A percentile compares a stretch with the other conserved stretches of the same genome.
phyloP scores from a whole-genome alignment of 2,888 invertebrate genomes.

The Spatulosminthurus flaviceps region DNA sequence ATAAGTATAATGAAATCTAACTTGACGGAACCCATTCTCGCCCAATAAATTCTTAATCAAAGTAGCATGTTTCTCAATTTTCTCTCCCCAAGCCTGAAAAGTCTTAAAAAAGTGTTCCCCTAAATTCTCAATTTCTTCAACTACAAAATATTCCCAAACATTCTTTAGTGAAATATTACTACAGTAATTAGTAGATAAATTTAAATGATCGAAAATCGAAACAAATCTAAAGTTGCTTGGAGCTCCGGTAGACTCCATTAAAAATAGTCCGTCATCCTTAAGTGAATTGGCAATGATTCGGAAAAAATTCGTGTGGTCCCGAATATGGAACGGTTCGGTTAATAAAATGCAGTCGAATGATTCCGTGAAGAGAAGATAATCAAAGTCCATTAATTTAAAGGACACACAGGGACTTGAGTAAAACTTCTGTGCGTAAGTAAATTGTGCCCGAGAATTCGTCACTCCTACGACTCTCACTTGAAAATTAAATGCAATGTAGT shows the following conservation, averaged over 20 bases:
- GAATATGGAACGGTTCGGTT: neutral
- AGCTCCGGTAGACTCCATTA: too few species aligned
- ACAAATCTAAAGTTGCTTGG: neutral
- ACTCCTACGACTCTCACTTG: neutral
- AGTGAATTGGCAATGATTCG: too few species aligned
- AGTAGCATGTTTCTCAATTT: neutral
- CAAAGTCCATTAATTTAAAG: neutral
- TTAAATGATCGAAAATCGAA: neutral
- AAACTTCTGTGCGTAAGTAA: neutral
- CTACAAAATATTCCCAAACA: neutral
- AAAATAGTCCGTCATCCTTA: too few species aligned
- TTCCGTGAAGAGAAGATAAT: neutral
- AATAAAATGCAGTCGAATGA: neutral
- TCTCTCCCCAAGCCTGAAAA: neutral
- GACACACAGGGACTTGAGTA: neutral
- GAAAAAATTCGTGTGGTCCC: too few species aligned
- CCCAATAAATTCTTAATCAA: too few species aligned
- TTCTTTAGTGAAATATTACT: neutral
- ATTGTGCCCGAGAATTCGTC: neutral
- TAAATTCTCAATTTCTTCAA: neutral
- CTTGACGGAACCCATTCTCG: neutral
- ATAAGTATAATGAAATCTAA: neutral
- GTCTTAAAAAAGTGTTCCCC: neutral
- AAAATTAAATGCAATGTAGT: neutral
- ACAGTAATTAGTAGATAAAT: neutral